Evolutionary conservation across 2,113 vertebrate genomes (phyloP).

Genomic region (Dicentrarchus labrax): DNA sequence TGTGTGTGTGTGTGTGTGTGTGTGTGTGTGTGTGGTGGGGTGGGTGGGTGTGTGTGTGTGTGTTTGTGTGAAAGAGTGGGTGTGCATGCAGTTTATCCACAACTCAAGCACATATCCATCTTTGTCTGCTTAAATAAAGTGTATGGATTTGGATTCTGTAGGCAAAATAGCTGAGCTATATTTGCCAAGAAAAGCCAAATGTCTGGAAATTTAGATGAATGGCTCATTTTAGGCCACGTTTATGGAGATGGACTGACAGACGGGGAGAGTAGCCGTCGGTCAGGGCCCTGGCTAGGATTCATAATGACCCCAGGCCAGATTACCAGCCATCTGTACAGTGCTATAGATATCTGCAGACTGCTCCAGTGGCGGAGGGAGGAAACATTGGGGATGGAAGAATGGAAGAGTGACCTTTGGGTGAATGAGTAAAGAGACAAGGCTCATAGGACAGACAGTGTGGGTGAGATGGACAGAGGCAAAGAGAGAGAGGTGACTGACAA

Average conservation of each 20-base stretch:
- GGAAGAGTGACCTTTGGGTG: slow-evolving; percentile 80
- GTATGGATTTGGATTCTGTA: slow-evolving; percentile 62
- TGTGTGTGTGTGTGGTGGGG: not conserved
- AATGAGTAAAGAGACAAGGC: slow-evolving; percentile 73
- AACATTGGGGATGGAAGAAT: slow-evolving; percentile 63
- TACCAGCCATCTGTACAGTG: slow-evolving; percentile 79
- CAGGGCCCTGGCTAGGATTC: slow-evolving; percentile 76
- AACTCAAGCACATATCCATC: slow-evolving; percentile 56
- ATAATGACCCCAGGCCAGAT: slow-evolving; percentile 80
- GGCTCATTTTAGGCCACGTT: slow-evolving; percentile 71
- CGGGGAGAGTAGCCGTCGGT: slow-evolving; percentile 68
- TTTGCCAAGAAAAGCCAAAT: slow-evolving; percentile 77
- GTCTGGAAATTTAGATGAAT: slow-evolving; percentile 77
- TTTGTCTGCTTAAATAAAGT: slow-evolving; percentile 64
- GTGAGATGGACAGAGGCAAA: slow-evolving; percentile 68
- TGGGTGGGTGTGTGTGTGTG: not conserved
- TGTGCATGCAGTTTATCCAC: slow-evolving; percentile 21
- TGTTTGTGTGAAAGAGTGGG: not conserved
- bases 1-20: not conserved
- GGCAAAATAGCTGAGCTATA: slow-evolving; percentile 45
- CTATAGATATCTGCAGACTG: slow-evolving; percentile 72
- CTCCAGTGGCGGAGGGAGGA: slow-evolving; percentile 50
- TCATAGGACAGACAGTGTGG: slow-evolving; percentile 62
- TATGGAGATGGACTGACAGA: slow-evolving; percentile 75
- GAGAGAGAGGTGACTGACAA: slow-evolving; percentile 73